Conservation (phyloP, 2,113 vertebrate genomes). For the Manacus vitellinus region DNA sequence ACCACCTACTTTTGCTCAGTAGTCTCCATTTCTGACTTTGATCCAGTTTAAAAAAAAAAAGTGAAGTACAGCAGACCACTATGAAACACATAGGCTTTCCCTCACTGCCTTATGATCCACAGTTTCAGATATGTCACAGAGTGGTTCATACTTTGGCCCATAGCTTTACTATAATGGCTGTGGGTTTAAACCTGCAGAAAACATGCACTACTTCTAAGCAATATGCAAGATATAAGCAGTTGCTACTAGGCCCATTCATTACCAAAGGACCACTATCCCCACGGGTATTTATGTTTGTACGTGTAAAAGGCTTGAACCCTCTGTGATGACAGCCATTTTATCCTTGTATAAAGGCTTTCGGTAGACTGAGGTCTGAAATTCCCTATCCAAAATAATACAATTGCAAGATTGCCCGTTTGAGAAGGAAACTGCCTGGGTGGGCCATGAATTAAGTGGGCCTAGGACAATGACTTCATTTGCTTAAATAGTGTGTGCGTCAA, state of each 20-base stretch:
- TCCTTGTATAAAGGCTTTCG: background rate
- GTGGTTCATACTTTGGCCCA: background rate
- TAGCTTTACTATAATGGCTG: background rate
- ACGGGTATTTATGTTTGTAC: background rate
- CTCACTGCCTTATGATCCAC: background rate
- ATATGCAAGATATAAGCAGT: background rate
- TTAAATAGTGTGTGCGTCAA: slow-evolving; percentile 18
- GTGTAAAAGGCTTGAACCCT: background rate
- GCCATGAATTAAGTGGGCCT: background rate
- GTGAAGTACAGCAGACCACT: background rate
- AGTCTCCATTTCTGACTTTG: background rate
- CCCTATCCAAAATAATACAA: background rate
- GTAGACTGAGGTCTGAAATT: background rate
- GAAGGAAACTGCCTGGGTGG: slow-evolving; percentile 26
- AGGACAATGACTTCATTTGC: slow-evolving; percentile 38
- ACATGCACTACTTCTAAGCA: background rate
- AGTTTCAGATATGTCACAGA: background rate
- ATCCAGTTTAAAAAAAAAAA: background rate
- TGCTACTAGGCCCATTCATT: background rate
- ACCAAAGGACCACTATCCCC: background rate
- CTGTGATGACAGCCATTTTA: background rate
- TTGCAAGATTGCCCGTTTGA: background rate
- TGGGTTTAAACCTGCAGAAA: background rate
- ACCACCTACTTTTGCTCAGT: background rate
- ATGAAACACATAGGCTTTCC: background rate